These are phyloP conservation scores for Raja brachyura DNA, from an alignment of 2,113 vertebrate genomes.

Conservation along the genomic window DNA sequence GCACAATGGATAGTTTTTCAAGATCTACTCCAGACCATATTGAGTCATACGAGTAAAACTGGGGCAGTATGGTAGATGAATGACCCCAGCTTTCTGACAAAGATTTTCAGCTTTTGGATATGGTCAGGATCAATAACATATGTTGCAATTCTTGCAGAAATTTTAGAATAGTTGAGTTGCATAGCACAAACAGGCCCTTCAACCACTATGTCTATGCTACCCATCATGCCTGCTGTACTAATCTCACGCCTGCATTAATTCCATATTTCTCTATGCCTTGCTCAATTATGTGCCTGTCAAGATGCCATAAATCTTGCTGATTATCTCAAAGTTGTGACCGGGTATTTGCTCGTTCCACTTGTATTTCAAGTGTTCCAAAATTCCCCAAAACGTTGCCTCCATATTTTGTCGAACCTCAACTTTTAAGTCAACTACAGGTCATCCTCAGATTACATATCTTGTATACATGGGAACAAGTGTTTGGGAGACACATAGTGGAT, in stretches of 20 bases:
- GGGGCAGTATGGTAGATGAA: background rate
- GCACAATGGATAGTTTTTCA: background rate
- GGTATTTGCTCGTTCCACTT: background rate
- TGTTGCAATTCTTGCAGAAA: background rate
- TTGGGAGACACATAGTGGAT: too few relatives aligned
- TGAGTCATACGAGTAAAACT: too few relatives aligned
- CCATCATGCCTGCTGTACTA: too few relatives aligned
- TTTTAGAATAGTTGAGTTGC: background rate
- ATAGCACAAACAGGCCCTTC: background rate
- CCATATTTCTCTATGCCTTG: too few relatives aligned
- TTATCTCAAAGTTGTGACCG: background rate
- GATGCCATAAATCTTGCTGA: background rate
- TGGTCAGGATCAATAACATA: background rate
- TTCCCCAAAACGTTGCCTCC: background rate
- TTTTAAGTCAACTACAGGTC: background rate
- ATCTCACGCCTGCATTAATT: too few relatives aligned
- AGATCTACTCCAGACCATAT: background rate
- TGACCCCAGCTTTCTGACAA: background rate
- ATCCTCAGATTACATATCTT: too few relatives aligned
- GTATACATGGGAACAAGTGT: too few relatives aligned
- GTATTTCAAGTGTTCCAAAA: background rate
- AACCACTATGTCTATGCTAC: too few relatives aligned
- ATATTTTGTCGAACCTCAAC: background rate
- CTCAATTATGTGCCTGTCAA: too few relatives aligned
- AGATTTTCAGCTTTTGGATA: background rate